Conservation (phyloP, 2,797 vertebrate genomes). For the Hipposideros larvatus region DNA sequence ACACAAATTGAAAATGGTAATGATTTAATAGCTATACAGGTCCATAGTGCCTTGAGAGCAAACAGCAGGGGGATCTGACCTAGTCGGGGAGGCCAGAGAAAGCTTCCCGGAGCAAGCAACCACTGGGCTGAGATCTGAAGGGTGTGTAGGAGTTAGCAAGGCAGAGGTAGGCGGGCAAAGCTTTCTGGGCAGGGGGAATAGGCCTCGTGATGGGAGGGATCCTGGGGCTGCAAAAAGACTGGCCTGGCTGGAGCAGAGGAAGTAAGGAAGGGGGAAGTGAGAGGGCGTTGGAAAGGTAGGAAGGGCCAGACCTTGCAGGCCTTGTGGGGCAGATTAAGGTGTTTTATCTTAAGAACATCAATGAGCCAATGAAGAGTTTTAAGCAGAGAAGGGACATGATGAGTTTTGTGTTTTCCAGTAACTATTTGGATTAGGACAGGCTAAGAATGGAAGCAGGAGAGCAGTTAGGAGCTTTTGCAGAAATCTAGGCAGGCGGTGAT, state of each 20-base stretch:
- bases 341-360: slow-evolving; percentile 48
- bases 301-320: neutral
- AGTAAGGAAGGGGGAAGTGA: neutral
- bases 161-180: slow-evolving; percentile 61
- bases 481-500: slow-evolving; percentile 39
- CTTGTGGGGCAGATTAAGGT: neutral
- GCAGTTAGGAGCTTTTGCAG: slow-evolving; percentile 23
- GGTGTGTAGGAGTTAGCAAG: slow-evolving; percentile 73
- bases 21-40: slow-evolving; percentile 42
- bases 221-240: slow-evolving; percentile 61
- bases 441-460: slow-evolving; percentile 3
- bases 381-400: slow-evolving; percentile 30
- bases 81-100: slow-evolving; percentile 81
- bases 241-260: slow-evolving; percentile 52
- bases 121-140: slow-evolving; percentile 81
- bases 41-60: slow-evolving; percentile 72
- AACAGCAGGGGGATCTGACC: slow-evolving; percentile 82
- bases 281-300: slow-evolving; percentile 10
- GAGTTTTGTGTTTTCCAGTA: slow-evolving; percentile 37
- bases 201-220: slow-evolving; percentile 65
- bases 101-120: slow-evolving; percentile 71
- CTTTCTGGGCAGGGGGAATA: slow-evolving; percentile 52
- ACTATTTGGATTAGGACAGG: slow-evolving; percentile 40
- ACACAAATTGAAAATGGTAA: slow-evolving; percentile 61
- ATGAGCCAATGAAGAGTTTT: slow-evolving; percentile 21